These are phyloP conservation scores for Acanthopleura granulata DNA, from an alignment of 2,888 invertebrate genomes.

Conservation along the genomic window DNA sequence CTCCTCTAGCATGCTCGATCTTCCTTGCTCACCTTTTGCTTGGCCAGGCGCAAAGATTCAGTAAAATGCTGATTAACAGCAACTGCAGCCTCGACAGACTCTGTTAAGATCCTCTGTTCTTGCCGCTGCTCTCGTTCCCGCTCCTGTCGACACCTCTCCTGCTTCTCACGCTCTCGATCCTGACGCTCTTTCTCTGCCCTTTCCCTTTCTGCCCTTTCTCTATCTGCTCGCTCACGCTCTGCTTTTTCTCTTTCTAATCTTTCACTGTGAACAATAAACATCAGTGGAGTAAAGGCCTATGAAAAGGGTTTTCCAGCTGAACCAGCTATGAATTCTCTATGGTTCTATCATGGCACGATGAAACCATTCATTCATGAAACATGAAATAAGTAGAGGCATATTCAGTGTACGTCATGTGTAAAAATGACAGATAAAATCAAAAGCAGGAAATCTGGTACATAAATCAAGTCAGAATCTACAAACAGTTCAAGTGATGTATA, in stretches of 20 bases:
- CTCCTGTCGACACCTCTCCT: slow-evolving; percentile 9
- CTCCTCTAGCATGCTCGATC: too few species aligned
- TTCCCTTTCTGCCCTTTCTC: slow-evolving; percentile 71
- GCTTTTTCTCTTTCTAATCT: slow-evolving; percentile 48
- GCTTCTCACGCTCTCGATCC: slow-evolving; percentile 57
- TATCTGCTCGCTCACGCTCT: slow-evolving; percentile 64
- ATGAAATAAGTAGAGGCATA: too few species aligned
- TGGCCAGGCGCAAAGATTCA: slow-evolving; percentile 77
- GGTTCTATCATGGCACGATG: too few species aligned
- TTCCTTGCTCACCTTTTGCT: slow-evolving; percentile 44
- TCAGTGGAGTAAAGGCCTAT: too few species aligned
- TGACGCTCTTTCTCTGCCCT: slow-evolving; percentile 75
- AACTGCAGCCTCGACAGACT: slow-evolving; percentile 55
- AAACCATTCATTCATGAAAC: too few species aligned
- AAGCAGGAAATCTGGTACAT: too few species aligned
- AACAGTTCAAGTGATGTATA: too few species aligned
- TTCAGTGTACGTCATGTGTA: too few species aligned
- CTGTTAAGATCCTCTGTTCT: slow-evolving; percentile 55
- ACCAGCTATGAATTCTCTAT: too few species aligned
- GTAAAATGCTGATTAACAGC: slow-evolving; percentile 87
- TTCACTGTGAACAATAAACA: slow-evolving; percentile 38
- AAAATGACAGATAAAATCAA: too few species aligned
- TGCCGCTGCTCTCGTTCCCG: slow-evolving; percentile 41
- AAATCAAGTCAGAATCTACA: too few species aligned
- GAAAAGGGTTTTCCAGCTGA: too few species aligned